phyloP scores from a whole-genome alignment of 2,888 invertebrate species.

The Pammene fasciana region DNA sequence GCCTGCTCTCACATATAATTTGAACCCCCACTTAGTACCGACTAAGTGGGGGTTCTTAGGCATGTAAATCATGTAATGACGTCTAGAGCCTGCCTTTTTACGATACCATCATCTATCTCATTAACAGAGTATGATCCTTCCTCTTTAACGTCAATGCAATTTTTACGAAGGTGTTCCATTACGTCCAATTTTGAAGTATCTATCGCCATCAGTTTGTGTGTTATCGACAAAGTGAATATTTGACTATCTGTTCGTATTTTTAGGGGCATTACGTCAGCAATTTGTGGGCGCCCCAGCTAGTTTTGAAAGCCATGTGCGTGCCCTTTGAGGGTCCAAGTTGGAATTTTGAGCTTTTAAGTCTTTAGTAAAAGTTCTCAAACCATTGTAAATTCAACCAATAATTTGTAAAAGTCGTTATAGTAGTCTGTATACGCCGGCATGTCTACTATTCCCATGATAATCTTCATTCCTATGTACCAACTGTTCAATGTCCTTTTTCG shows the following conservation, averaged over 20 bases:
- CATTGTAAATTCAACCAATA: no score
- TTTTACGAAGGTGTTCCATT: conserved; percentile 15
- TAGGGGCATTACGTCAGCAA: conserved; percentile 16
- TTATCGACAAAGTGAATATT: conserved; percentile 6
- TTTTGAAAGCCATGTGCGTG: conserved; percentile 17
- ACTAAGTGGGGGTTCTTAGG: conserved; percentile 36
- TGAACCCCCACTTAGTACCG: conserved; percentile 43
- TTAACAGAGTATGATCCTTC: conserved; percentile 40
- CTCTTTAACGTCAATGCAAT: conserved; percentile 37
- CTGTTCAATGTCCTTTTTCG: conserved; percentile 11
- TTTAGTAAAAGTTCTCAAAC: no score
- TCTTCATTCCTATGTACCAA: conserved; percentile 16
- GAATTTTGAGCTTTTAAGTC: no score
- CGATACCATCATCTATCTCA: conserved; percentile 44
- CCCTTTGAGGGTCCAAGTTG: no score
- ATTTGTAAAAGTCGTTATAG: no score
- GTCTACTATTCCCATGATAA: conserved; percentile 11
- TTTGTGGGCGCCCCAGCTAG: conserved; percentile 8
- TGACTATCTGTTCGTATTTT: conserved; percentile 16
- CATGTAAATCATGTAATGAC: conserved; percentile 41
- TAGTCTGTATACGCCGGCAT: conserved; percentile 21
- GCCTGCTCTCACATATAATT: conserved; percentile 42
- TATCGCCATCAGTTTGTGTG: conserved; percentile 9
- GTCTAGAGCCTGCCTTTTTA: conserved; percentile 41
- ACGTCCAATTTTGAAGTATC: conserved; percentile 4